These are phyloP conservation scores for Dendrocincla tyrannina DNA, from an alignment of 2,797 vertebrate genomes.

Conservation along the genomic window DNA sequence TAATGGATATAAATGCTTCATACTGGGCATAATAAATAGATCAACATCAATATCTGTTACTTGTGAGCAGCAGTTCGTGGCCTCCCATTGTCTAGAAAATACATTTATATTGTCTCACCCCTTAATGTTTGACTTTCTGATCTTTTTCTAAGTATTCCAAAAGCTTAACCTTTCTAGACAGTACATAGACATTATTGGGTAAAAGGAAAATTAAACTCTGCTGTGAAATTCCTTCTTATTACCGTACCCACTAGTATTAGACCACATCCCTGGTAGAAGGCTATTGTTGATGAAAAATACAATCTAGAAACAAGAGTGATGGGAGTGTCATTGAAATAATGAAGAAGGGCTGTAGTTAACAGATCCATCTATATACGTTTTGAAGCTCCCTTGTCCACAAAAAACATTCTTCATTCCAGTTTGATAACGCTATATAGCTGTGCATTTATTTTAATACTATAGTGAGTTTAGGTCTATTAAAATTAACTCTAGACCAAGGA, in stretches of 20 bases:
- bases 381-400: background rate
- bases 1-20: background rate
- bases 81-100: background rate
- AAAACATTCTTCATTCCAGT: background rate
- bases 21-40: background rate
- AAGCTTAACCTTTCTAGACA: background rate
- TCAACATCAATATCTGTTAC: background rate
- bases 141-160: background rate
- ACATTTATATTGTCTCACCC: background rate
- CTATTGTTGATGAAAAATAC: background rate
- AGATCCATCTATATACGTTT: background rate
- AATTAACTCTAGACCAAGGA: background rate
- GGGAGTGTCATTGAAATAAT: background rate
- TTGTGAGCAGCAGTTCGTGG: background rate
- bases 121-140: background rate
- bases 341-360: background rate
- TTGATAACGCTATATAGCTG: fast-evolving
- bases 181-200: background rate
- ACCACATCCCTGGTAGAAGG: background rate
- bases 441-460: background rate
- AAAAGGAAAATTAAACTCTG: background rate
- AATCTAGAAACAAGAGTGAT: background rate
- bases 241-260: background rate
- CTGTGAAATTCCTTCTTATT: background rate
- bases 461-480: background rate